These are phyloP conservation scores for Pararge aegeria DNA, from an alignment of 1,140 invertebrate genomes.

Conservation along the genomic window DNA sequence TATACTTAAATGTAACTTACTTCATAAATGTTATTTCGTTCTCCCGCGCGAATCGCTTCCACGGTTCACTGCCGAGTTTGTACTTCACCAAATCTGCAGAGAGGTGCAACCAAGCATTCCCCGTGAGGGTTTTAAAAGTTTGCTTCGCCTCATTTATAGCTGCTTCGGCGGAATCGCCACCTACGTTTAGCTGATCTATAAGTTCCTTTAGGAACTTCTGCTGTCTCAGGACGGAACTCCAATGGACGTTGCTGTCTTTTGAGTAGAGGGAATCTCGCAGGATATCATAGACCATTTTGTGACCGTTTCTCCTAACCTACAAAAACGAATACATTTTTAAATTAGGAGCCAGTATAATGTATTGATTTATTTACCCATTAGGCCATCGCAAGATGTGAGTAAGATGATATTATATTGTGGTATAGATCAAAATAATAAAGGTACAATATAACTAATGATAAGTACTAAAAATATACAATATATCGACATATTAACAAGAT, in stretches of 20 bases:
- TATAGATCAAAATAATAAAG: too few relatives aligned
- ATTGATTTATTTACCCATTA: too few relatives aligned
- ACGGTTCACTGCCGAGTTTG: slow-evolving; percentile 76
- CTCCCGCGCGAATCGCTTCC: slow-evolving; percentile 75
- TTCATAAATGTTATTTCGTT: slow-evolving; percentile 43
- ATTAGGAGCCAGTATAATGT: too few relatives aligned
- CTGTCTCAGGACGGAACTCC: slow-evolving; percentile 86
- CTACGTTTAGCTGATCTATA: slow-evolving; percentile 80
- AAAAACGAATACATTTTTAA: not conserved
- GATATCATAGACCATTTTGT: slow-evolving; percentile 64
- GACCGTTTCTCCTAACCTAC: slow-evolving; percentile 65
- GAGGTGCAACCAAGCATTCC: slow-evolving; percentile 84
- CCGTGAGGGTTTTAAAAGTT: slow-evolving; percentile 82
- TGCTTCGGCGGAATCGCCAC: slow-evolving; percentile 76
- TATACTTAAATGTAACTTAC: slow-evolving; percentile 34
- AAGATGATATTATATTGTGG: too few relatives aligned
- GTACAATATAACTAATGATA: too few relatives aligned
- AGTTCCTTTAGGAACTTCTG: slow-evolving; percentile 87
- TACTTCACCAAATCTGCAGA: slow-evolving; percentile 84
- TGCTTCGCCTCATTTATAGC: slow-evolving; percentile 82
- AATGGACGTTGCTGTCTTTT: slow-evolving; percentile 87
- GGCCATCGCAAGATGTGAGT: too few relatives aligned
- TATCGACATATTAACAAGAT: too few relatives aligned
- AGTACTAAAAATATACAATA: too few relatives aligned
- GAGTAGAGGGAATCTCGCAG: slow-evolving; percentile 63